A percentile compares a stretch with the other conserved stretches of the same genome.
Conservation (phyloP, 2,888 invertebrate species). For the Spatulosminthurus flaviceps region DNA sequence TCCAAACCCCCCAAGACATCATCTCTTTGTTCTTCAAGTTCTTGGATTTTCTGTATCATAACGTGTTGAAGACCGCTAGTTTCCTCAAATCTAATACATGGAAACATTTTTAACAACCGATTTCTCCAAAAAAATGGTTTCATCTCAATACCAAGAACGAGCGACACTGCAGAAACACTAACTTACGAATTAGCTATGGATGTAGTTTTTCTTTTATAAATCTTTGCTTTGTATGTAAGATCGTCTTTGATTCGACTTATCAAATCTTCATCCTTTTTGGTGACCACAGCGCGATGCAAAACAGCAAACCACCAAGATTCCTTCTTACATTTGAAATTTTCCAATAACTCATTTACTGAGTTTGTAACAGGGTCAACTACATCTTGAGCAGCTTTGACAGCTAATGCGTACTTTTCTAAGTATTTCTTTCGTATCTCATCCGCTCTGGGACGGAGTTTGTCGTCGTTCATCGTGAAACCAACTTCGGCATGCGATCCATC, state of each 20-base stretch:
- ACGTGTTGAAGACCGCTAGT: slow-evolving; percentile 66
- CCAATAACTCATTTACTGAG: slow-evolving; percentile 59
- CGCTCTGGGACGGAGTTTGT: slow-evolving; percentile 68
- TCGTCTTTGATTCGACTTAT: slow-evolving; percentile 57
- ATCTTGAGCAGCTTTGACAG: slow-evolving; percentile 53
- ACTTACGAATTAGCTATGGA: slow-evolving; percentile 55
- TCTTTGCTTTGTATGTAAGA: slow-evolving; percentile 49
- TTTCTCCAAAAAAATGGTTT: slow-evolving; percentile 3
- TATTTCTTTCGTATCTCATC: slow-evolving; percentile 71
- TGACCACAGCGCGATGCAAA: slow-evolving; percentile 65
- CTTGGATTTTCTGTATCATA: slow-evolving; percentile 65
- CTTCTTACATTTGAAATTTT: slow-evolving; percentile 53
- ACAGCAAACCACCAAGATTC: slow-evolving; percentile 67
- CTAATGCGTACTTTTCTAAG: slow-evolving; percentile 66
- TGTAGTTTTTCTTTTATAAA: slow-evolving; percentile 39
- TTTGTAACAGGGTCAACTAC: slow-evolving; percentile 51
- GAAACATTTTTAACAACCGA: slow-evolving; percentile 20
- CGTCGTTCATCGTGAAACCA: slow-evolving; percentile 70
- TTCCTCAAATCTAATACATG: slow-evolving; percentile 65
- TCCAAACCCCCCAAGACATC: slow-evolving; percentile 65
- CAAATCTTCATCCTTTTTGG: slow-evolving; percentile 53
- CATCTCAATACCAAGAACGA: no score
- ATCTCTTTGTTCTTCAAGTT: slow-evolving; percentile 65
- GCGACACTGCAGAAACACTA: neutral
- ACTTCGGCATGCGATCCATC: slow-evolving; percentile 66